Evolutionary conservation across 2,113 vertebrate species (phyloP), one percentile per base, ranked within the genome.

Genomic region (Larimichthys crocea): DNA sequence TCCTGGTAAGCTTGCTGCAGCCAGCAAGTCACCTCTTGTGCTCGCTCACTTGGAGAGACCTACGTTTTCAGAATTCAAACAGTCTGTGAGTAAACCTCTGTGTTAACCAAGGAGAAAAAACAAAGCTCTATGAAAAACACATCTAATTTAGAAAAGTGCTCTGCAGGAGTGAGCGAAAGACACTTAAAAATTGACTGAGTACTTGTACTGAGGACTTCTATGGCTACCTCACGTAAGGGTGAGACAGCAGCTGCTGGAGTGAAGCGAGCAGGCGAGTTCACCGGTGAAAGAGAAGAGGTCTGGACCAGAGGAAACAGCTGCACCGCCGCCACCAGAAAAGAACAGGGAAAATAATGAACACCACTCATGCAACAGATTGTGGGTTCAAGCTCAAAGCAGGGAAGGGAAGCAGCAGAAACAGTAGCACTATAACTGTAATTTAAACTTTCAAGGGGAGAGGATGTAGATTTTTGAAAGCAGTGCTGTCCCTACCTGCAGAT

Each of bases 401-500:
- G 0, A 72, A 22, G 19, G 16, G 12, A 40, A 10, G 50, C 24
- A 67, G 61, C 22, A 42, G 14, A 46, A 57, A 50, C 42, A 26
- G 53, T 7, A 15, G 16, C 0, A 17, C 17, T n/a, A 11, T 14
- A 0, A 40, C 53, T 17, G 42, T 6, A 56, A 3, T 48, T 29
- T n/a, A 35, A 10, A n/a, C 46, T 53, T 55, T 42, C 4, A 26
- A 24, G 35, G 29, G 24, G 7, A 11, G n/a, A 16, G 20, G 44
- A 35, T 46, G 49, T 1, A 55, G 22, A 44, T 12, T 29, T 63
- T 24, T 49, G 4, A 17, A 17, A n/a, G 19, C 56, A 73, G 16
- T 15, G 56, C 42, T 31, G 15, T 40, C 10, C 94, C 85, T 86
- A 98, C 97, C 96, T 95, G 91, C 55, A 92, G 16, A 35, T 91